phyloP scores from a whole-genome alignment of 2,797 vertebrate genomes.

The Phylloscopus collybita region DNA sequence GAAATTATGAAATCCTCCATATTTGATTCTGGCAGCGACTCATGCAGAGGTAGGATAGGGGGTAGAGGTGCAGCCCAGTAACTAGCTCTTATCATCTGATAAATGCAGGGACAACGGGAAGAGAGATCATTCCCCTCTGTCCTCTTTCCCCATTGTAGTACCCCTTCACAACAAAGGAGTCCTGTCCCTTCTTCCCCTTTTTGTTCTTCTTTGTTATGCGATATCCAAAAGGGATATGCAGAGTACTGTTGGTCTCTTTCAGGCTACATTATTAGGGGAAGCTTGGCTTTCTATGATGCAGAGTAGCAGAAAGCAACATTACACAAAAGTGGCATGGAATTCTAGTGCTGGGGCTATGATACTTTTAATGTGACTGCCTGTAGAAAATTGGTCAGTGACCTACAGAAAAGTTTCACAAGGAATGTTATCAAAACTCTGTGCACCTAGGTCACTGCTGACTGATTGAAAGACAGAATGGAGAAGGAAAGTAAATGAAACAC shows the following conservation, averaged over 20 bases:
- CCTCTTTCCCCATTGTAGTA: neutral
- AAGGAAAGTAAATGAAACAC: neutral
- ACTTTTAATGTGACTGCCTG: neutral
- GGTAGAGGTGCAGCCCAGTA: neutral
- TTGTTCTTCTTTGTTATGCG: neutral
- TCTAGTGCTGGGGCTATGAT: neutral
- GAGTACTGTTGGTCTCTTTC: neutral
- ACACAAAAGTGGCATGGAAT: neutral
- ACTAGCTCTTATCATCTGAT: neutral
- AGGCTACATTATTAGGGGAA: neutral
- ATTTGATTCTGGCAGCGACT: neutral
- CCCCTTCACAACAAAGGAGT: fast-evolving
- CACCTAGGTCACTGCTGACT: neutral
- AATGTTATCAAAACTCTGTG: neutral
- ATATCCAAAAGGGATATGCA: neutral
- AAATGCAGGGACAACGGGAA: neutral
- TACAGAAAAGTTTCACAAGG: neutral
- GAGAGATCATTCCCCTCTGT: neutral
- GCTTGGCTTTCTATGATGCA: neutral
- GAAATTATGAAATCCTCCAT: neutral
- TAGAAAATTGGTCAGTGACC: neutral
- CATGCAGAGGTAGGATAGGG: neutral
- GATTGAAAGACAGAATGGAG: neutral
- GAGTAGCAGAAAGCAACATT: neutral
- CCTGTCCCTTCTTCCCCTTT: neutral